Base-by-base conservation (phyloP, 2,113 vertebrate genomes). In the Canis aureus region DNA sequence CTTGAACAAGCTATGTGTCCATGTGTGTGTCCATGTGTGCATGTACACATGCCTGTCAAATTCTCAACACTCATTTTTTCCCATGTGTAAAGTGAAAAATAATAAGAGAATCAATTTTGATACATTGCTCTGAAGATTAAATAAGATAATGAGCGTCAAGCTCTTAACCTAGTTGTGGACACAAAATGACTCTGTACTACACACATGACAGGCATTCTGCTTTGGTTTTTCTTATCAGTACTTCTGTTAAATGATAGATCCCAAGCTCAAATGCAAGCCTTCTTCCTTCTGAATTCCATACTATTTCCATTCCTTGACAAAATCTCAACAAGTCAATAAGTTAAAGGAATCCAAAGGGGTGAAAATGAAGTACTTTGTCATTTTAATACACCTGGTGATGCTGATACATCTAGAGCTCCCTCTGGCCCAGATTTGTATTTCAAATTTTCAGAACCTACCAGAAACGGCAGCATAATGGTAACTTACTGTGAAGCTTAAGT, bases 11-110 rank as follows among this genome's bases (percentile, higher is more conserved):
- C 1, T 88, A 8, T 51, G 9, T n/a, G 25, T 60, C 17, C 76
- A 62, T 25, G 22, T 67, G 35, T 5, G 0, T 55, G 8, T 38
- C 1, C 49, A 57, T 23, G 74, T 57, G 3, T 55, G 13, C 29
- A 15, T 59, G 19, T 8, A 55, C 51, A 60, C 60, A n/a, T 60
- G 16, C 25, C 23, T 94, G 59, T 35, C 32, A 91, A 35, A n/a
- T 79, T 89, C 82, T 83, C 10, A 86, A 5, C 25, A 59, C 27
- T 80, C 53, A 81, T 81, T 90, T 96, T 89, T 95, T 90, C 35
- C 20, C 49, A 25, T 22, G 9, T 67, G 10, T 43, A 92, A 94
- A 92, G 78, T 57, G 16, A 96, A 22, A 27, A 84, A 93, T 81
- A 59, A 38, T 22, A 79, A 53, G 16, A 87, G 51, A 23, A 76